Percentiles rank a stretch among this genome's conserved stretches.
Evolutionary conservation across 2,888 invertebrate genomes (phyloP).

Genomic region (Agelastica alni): DNA sequence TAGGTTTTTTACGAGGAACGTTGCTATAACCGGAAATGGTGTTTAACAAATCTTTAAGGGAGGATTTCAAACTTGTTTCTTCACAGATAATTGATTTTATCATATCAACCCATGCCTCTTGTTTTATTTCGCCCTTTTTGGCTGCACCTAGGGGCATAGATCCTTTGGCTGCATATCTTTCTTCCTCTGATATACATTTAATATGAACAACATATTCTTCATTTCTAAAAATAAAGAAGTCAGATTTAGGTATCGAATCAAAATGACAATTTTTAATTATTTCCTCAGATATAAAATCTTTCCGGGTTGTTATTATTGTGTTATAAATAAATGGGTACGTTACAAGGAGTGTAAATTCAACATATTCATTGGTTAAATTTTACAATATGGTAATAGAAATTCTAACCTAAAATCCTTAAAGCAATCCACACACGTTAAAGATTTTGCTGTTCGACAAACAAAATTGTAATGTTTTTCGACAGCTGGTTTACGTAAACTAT

Average conservation of each 20-base stretch:
- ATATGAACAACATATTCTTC: slow-evolving; percentile 76
- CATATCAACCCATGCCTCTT: slow-evolving; percentile 80
- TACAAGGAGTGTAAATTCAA: too few species aligned
- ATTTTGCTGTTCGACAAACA: slow-evolving; percentile 69
- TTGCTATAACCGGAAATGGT: slow-evolving; percentile 71
- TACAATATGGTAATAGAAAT: background rate
- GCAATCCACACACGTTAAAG: slow-evolving; percentile 91
- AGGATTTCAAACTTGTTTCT: slow-evolving; percentile 60
- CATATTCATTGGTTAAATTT: too few species aligned
- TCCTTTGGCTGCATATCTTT: slow-evolving; percentile 86
- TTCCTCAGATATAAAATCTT: too few species aligned
- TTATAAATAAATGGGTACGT: too few species aligned
- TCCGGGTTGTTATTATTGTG: too few species aligned
- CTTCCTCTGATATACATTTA: slow-evolving; percentile 85
- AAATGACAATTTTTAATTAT: too few species aligned
- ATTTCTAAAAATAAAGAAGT: slow-evolving; percentile 62
- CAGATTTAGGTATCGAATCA: too few species aligned
- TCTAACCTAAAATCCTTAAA: slow-evolving; percentile 83
- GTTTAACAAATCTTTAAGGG: slow-evolving; percentile 67
- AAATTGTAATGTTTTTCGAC: slow-evolving; percentile 86
- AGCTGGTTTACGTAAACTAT: slow-evolving; percentile 86
- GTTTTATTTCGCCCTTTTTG: slow-evolving; percentile 86
- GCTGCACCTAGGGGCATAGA: slow-evolving; percentile 69
- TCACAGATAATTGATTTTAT: slow-evolving; percentile 69
- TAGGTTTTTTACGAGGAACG: slow-evolving; percentile 83